Base-by-base conservation (phyloP, 92 coral and sea anemone genomes). In the Porites divaricata region DNA sequence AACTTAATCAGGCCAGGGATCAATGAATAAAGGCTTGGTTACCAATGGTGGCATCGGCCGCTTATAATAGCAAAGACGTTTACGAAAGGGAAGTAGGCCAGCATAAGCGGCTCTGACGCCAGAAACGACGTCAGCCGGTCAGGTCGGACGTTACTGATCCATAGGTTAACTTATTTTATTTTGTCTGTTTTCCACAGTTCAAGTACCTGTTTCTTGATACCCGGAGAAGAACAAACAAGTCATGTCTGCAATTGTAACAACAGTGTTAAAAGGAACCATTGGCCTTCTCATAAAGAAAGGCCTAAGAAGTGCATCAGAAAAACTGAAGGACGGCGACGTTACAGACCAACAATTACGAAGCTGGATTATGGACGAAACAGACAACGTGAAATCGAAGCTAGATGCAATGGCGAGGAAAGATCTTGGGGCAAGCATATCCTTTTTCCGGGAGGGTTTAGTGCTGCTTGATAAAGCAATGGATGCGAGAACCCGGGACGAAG, bases 331-430 rank as follows among this genome's bases (percentile, higher is more conserved):
- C 22, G 77, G 77, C 22, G 77, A 72, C 50, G 62, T 72, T 72
- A 21, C 77, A 50, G 28, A 72, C 17, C 23, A 72, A 21, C 17
- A 72, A 51, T 51, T 72, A 51, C 61, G 59, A 28, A n/a, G 77
- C 77, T 72, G 77, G 77, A 72, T 72, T 45, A 35, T 72, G 35
- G 9, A 20, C 61, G 77, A 72, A 72, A 72, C 52, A 16, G 77
- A 72, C 77, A 51, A 72, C 9, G 62, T 72, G 26, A 72, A 72
- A 20, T 50, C 77, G 19, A 72, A 72, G 28, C 52, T 72, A 62
- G 77, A 72, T 17, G 77, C 77, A 51, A 7, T 50, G 8, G 77
- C 77, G 35, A 72, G 28, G 62, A 72, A 19, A 1, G 77, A 72
- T 19, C 77, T 72, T 2, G 28, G 28, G 11, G 50, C 72, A 13